Evolutionary conservation across 2,113 vertebrate genomes (phyloP).

Genomic region (Galemys pyrenaicus): DNA sequence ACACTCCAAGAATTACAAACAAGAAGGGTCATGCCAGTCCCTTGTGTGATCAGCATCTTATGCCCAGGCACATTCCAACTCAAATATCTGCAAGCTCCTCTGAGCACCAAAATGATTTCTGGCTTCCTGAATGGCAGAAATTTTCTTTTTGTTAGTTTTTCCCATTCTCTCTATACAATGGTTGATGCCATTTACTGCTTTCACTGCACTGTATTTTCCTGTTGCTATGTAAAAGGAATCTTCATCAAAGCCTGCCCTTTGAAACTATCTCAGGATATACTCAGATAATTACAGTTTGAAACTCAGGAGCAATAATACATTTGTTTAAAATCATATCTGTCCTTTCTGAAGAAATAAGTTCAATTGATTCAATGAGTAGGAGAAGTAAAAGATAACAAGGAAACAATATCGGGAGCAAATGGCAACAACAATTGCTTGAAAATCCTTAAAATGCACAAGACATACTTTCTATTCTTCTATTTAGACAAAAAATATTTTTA

Average conservation of each 20-base stretch:
- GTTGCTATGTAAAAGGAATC: background rate
- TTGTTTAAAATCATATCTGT: background rate
- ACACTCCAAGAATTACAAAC: background rate
- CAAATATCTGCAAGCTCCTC: background rate
- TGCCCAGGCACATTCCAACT: background rate
- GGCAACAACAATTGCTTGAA: background rate
- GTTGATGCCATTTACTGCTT: background rate
- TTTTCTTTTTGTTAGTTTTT: background rate
- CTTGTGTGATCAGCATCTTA: background rate
- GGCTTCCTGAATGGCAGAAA: background rate
- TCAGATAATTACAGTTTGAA: conserved; percentile 37
- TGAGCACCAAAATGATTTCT: conserved; percentile 2
- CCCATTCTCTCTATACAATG: background rate
- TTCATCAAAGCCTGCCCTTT: conserved; percentile 7
- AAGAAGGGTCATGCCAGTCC: background rate
- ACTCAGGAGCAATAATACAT: background rate
- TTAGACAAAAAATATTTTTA: conserved; percentile 41
- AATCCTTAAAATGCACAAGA: background rate
- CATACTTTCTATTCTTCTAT: background rate
- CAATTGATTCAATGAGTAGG: conserved; percentile 4
- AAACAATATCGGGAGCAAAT: conserved; percentile 12
- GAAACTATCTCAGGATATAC: conserved; percentile 7
- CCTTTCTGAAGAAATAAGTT: conserved; percentile 5
- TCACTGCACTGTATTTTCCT: conserved; percentile 1
- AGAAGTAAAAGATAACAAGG: background rate